Evolutionary conservation across 2,888 invertebrate genomes (phyloP).

Genomic region (Dynastes hyllus): DNA sequence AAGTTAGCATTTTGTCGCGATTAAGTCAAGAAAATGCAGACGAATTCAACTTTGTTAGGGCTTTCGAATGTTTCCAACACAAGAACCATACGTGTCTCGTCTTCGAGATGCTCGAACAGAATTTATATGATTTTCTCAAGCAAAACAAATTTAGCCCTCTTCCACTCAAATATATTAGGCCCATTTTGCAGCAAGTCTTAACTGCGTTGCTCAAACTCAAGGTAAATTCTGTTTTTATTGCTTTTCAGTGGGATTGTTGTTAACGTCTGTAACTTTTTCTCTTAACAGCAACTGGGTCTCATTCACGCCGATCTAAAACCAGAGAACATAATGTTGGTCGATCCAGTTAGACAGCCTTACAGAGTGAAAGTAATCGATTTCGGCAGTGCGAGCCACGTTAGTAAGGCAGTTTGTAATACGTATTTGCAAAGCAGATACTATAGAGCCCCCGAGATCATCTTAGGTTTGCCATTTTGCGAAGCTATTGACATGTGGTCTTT

Average conservation of each 20-base stretch:
- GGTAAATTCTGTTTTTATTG: conserved; percentile 72
- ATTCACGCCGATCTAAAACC: conserved; percentile 99
- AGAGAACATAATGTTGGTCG: conserved; percentile 99
- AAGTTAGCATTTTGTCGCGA: conserved; percentile 95
- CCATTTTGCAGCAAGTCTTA: conserved; percentile 97
- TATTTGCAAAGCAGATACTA: conserved; percentile 99
- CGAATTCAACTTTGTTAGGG: conserved; percentile 99
- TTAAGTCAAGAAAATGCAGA: conserved; percentile 98
- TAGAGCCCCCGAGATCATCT: conserved; percentile 96
- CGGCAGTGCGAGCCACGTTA: conserved; percentile 99
- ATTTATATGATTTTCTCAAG: conserved; percentile 99
- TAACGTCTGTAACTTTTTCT: too few species aligned
- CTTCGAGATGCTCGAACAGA: conserved; percentile 99
- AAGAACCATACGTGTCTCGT: conserved; percentile 99
- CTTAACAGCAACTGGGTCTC: conserved; percentile 91
- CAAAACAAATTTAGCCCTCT: conserved; percentile 99
- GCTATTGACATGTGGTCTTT: conserved; percentile 99
- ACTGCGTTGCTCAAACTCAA: conserved; percentile 91
- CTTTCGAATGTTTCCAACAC: conserved; percentile 99
- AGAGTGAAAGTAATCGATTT: conserved; percentile 99
- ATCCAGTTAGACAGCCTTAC: conserved; percentile 98
- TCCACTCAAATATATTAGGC: conserved; percentile 98
- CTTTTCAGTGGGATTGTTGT: not conserved
- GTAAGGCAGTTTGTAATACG: conserved; percentile 99
- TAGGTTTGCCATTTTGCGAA: conserved; percentile 98